Evolutionary conservation across 1,140 invertebrate species (phyloP).

Genomic region (Lepidurus arcticus): DNA sequence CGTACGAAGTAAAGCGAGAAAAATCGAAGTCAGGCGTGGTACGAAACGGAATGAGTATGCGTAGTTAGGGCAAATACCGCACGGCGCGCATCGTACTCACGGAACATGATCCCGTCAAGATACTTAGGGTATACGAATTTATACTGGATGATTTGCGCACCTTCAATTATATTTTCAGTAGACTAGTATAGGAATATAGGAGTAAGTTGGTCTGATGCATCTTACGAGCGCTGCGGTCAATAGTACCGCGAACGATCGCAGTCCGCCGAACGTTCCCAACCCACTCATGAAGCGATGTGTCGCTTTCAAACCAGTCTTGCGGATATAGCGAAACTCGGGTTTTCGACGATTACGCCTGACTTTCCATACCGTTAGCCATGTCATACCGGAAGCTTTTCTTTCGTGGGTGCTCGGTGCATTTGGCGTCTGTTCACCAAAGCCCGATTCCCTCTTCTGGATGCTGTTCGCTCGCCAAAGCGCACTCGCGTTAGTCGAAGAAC

Average conservation of each 20-base stretch:
- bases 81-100: too few relatives aligned
- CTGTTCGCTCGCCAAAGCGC: not conserved
- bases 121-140: not conserved
- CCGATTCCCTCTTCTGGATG: not conserved
- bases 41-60: not conserved
- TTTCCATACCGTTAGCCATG: slow-evolving; percentile 15
- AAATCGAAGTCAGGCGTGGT: not conserved
- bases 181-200: not conserved
- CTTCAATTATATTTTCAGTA: not conserved
- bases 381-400: slow-evolving; percentile 17
- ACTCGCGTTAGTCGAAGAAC: not conserved
- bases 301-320: not conserved
- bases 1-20: not conserved
- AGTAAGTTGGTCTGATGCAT: too few relatives aligned
- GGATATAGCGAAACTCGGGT: slow-evolving; percentile 7
- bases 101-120: too few relatives aligned
- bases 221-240: slow-evolving; percentile 7
- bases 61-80: not conserved
- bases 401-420: not conserved
- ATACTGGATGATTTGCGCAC: not conserved
- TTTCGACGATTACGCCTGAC: slow-evolving; percentile 2
- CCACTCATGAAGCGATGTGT: not conserved
- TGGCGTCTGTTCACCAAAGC: not conserved
- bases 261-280: not conserved
- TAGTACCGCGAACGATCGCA: slow-evolving; percentile 2